Conservation (phyloP, 2,797 vertebrate species). For the Astyanax mexicanus region DNA sequence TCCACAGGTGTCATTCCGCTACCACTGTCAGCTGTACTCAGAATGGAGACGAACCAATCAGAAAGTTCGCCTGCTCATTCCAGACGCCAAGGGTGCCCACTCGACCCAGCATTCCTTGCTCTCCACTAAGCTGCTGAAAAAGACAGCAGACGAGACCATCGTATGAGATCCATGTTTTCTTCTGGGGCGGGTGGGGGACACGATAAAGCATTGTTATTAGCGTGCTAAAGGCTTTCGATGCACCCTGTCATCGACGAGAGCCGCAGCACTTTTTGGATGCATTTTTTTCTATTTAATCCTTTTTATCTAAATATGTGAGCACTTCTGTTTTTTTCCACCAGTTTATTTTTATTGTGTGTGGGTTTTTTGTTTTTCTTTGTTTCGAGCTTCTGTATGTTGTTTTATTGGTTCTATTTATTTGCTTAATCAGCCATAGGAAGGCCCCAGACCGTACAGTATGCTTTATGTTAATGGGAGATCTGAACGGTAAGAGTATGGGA, state of each 20-base stretch:
- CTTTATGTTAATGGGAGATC: constrained; percentile 40
- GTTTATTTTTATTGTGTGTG: constrained; percentile 35
- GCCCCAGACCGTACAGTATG: constrained; percentile 36
- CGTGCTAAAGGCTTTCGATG: constrained; percentile 47
- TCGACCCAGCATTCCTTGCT: constrained; percentile 86
- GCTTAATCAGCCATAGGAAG: constrained; percentile 27
- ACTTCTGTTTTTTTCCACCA: constrained; percentile 51
- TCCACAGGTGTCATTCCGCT: constrained; percentile 92
- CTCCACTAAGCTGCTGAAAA: constrained; percentile 87
- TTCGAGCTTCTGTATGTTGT: constrained; percentile 42
- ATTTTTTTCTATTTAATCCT: constrained; percentile 65
- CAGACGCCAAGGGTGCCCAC: constrained; percentile 78
- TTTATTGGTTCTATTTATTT: constrained; percentile 54
- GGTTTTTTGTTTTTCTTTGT: constrained; percentile 17
- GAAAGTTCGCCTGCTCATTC: constrained; percentile 90
- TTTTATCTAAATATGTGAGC: constrained; percentile 61
- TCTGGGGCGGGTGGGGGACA: constrained; percentile 2
- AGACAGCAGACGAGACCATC: constrained; percentile 87
- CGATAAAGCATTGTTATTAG: constrained; percentile 47
- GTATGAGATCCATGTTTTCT: constrained; percentile 80
- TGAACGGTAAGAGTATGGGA: constrained; percentile 25
- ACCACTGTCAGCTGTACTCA: constrained; percentile 96
- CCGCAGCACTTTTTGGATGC: constrained; percentile 67
- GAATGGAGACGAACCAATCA: constrained; percentile 97
- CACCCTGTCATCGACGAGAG: constrained; percentile 51